Base-by-base conservation (phyloP, 2,888 invertebrate genomes). In the Ernsta delagoae region DNA sequence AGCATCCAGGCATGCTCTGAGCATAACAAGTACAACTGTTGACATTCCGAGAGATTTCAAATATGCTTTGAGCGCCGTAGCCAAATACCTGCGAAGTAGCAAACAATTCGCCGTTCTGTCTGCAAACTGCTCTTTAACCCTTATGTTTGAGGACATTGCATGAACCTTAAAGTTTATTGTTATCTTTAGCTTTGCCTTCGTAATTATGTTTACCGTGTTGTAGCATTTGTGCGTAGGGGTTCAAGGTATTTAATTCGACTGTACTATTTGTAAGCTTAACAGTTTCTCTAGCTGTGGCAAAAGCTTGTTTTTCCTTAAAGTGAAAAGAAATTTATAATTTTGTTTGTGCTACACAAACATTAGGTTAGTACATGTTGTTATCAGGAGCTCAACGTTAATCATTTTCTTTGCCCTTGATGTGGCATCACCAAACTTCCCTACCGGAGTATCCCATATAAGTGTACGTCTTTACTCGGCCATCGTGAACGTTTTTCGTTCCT, bases 41-140 rank as follows among this genome's bases (percentile, higher is more conserved):
- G 48, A 61, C 48, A 48, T 61, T 61, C 61, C 61, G 61, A 34
- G 61, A 48, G 34, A n/a, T 45, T 61, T 48, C 48, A 61, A 48
- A 60, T 48, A 45, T 60, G 60, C 45, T 60, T 60, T 60, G 60
- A 60, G 31, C 45, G 50, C 9, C 59, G 60, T 60, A 43, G 43
- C 45, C 11, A 45, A 60, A 61, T 48, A 61, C 48, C 34, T 34
- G 34, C 31, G 34, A 34, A 61, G 34, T 48, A 34, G 48, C 61
- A 34, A 48, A 61, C 61, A 61, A 61, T 48, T 45, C 34, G 31
- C 48, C 9, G 54, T 11, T 31, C 11, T 59, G 60, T 48, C 61
- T 61, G 31, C 45, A 34, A 48, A 12, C 48, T 48, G 57, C 57
- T 57, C 57, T 50, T 48, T 16, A 50, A 16, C 50, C 50, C 16